These are phyloP conservation scores for Trissoscelio sp. DNA, from an alignment of 2,888 invertebrate species.

Conservation along the genomic window DNA sequence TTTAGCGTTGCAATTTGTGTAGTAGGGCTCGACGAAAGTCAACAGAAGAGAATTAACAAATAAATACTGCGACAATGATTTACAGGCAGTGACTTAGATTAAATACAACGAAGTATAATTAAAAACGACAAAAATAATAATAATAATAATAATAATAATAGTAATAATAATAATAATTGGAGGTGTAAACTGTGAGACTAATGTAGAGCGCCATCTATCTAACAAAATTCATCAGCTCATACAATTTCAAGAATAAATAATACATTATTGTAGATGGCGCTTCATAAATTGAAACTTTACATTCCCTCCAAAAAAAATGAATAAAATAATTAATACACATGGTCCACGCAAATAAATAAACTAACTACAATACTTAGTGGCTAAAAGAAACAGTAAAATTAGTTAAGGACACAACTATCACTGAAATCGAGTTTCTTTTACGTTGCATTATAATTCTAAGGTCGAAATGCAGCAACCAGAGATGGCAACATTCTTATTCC, in stretches of 20 bases:
- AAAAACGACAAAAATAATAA: not conserved
- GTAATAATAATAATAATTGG: too few species aligned
- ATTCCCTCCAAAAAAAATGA: slow-evolving; percentile 24
- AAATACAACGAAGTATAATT: slow-evolving; percentile 59
- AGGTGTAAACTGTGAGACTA: too few species aligned
- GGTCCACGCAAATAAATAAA: slow-evolving; percentile 42
- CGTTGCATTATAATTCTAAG: too few species aligned
- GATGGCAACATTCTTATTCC: too few species aligned
- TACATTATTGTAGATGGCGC: too few species aligned
- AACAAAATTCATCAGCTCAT: too few species aligned
- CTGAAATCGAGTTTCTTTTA: too few species aligned
- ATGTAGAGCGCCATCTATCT: too few species aligned
- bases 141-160: too few species aligned
- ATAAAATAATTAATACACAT: not conserved
- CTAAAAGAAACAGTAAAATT: slow-evolving; percentile 4
- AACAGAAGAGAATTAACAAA: slow-evolving; percentile 34
- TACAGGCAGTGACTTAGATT: slow-evolving; percentile 74
- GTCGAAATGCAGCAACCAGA: slow-evolving; percentile 31
- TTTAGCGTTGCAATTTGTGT: too few species aligned
- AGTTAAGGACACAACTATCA: slow-evolving; percentile 36
- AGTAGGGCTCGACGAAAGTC: not conserved
- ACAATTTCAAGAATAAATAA: too few species aligned
- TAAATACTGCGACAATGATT: slow-evolving; percentile 74
- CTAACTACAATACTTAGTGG: slow-evolving; percentile 22
- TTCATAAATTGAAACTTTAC: too few species aligned